Percentiles rank a stretch among this genome's conserved stretches.
These are phyloP conservation scores for Dyspetes luteomarginatus DNA, from an alignment of 2,888 invertebrate genomes.

Conservation along the genomic window DNA sequence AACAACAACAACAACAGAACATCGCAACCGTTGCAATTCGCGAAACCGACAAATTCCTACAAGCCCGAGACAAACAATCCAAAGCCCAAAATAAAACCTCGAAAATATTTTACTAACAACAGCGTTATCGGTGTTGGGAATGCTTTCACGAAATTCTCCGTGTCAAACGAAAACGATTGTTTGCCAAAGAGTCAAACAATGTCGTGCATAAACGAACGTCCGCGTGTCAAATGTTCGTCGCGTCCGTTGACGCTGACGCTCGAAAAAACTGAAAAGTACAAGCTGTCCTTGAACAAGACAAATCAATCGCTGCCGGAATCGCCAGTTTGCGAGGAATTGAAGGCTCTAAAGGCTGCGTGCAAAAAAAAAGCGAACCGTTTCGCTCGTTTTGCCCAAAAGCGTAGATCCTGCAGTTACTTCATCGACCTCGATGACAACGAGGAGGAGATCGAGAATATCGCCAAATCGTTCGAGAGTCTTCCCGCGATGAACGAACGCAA, in stretches of 20 bases:
- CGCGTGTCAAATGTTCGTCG: slow-evolving; percentile 71
- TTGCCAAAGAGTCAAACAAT: slow-evolving; percentile 79
- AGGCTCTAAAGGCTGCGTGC: slow-evolving; percentile 80
- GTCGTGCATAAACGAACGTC: slow-evolving; percentile 76
- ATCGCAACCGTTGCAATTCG: slow-evolving; percentile 77
- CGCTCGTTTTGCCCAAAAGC: slow-evolving; percentile 83
- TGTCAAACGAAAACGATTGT: slow-evolving; percentile 72
- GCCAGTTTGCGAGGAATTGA: slow-evolving; percentile 91
- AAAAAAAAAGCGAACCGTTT: slow-evolving; percentile 82
- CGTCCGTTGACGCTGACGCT: slow-evolving; percentile 80
- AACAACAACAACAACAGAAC: slow-evolving; percentile 70
- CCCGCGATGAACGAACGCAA: slow-evolving; percentile 79
- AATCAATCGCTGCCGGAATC: slow-evolving; percentile 92
- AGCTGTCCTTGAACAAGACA: slow-evolving; percentile 79
- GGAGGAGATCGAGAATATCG: slow-evolving; percentile 75
- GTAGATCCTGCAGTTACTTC: slow-evolving; percentile 88
- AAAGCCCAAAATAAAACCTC: slow-evolving; percentile 77
- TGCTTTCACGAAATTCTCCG: slow-evolving; percentile 75
- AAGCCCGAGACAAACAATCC: slow-evolving; percentile 77
- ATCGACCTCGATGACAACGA: slow-evolving; percentile 86
- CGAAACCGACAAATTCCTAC: slow-evolving; percentile 79
- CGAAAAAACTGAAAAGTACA: slow-evolving; percentile 82
- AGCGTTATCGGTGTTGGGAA: slow-evolving; percentile 77
- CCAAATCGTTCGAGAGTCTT: slow-evolving; percentile 80
- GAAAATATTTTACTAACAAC: slow-evolving; percentile 76